Conservation (phyloP, 2,888 invertebrate species). For the Cantharis rustica region DNA sequence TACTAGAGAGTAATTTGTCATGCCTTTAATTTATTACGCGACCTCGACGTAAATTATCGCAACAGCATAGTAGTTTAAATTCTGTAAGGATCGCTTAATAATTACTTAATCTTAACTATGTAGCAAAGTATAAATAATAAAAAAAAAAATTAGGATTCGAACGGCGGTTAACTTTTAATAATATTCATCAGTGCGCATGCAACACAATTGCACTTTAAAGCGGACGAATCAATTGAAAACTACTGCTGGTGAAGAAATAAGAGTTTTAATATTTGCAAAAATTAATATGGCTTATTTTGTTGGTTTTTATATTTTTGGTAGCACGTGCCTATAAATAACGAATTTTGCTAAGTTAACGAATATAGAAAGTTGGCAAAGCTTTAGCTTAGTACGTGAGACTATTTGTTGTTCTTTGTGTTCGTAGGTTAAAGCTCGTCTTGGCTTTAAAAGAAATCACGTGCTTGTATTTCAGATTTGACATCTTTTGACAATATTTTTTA, state of each 20-base stretch:
- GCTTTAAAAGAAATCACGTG: conserved; percentile 8
- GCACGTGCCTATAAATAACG: not conserved
- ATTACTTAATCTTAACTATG: not conserved
- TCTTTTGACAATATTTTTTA: not conserved
- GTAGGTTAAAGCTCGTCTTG: not conserved
- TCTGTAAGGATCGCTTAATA: not conserved
- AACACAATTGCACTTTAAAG: not conserved
- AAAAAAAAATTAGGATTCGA: too few species aligned
- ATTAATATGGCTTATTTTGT: not conserved
- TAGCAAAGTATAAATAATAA: not conserved
- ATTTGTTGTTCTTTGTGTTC: conserved; percentile 17
- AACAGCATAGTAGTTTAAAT: not conserved
- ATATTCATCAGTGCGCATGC: too few species aligned
- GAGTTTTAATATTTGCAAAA: not conserved
- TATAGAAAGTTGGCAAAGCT: conserved; percentile 9
- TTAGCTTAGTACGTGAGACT: conserved; percentile 11
- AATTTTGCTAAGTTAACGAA: conserved; percentile 6
- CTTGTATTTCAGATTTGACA: conserved; percentile 4
- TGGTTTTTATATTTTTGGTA: not conserved
- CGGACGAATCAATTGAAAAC: not conserved
- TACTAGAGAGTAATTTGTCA: not conserved
- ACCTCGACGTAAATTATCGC: not conserved
- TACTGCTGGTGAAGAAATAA: not conserved
- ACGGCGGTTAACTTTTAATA: too few species aligned
- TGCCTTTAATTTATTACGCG: not conserved